Evolutionary conservation across 2,888 invertebrate species (phyloP), one percentile per base, ranked within the genome.

Genomic region (Pachymerium ferrugineum): DNA sequence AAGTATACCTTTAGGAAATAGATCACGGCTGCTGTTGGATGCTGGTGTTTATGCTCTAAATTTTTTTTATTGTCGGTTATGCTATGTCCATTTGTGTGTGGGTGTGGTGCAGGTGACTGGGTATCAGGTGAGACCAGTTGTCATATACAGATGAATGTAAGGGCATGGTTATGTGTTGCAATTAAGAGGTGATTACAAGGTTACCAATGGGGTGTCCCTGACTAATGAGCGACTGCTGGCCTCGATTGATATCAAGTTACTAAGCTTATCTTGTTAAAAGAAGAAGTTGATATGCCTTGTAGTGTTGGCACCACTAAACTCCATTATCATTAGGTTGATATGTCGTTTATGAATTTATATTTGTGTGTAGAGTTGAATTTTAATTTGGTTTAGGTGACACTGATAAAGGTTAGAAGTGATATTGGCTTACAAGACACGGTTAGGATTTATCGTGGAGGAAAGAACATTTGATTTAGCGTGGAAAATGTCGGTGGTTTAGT

Each of bases 241-340:
- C 47, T 47, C 47, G 47, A 47, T 47, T 47, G 47, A 47, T 47
- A 47, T 47, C 47, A 22, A 47, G 47, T 47, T 47, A 47, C 16
- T n/a, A n/a, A n/a, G n/a, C n/a, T n/a, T 47, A 47, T 47, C 47
- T 5, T 1, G 47, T 47, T 47, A 47, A 47, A 22, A 47, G 47
- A 38, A 12, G 8, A 14, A 47, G 47, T 1, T 47, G 47, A 47
- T 12, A 19, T 47, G 47, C 22, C 47, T 47, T 47, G 47, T 47
- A 47, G 47, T 47, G 16, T n/a, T n/a, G n/a, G n/a, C n/a, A n/a
- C n/a, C n/a, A n/a, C n/a, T n/a, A n/a, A n/a, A n/a, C n/a, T n/a
- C 47, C 47, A 47, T 47, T 47, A 47, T 8, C 22, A 22, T 47
- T 47, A 1, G 22, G 5, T 47, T 12, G 47, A 47, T 22, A 19